Evolutionary conservation across 2,797 vertebrate species (phyloP).

Genomic region (Bovichtus variegatus): DNA sequence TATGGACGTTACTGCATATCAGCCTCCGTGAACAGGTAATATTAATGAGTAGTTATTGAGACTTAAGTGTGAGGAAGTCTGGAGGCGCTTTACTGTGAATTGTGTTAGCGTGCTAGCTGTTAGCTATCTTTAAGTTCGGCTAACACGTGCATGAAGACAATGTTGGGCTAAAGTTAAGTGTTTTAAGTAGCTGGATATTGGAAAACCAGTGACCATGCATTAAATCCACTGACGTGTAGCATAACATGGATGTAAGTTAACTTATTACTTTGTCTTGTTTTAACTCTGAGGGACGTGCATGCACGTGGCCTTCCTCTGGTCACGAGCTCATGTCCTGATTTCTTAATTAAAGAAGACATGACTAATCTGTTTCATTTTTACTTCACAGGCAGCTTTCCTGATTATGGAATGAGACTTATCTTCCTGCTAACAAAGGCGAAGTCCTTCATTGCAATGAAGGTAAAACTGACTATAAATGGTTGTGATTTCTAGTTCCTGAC

Average conservation of each 20-base stretch:
- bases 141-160: conserved; percentile 58
- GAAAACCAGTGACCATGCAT: neutral
- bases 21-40: conserved; percentile 59
- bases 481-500: rapidly evolving
- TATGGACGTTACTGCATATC: rapidly evolving
- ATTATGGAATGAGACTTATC: neutral
- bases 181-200: rapidly evolving
- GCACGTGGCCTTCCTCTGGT: neutral
- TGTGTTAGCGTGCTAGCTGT: conserved; percentile 29
- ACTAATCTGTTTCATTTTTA: neutral
- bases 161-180: rapidly evolving
- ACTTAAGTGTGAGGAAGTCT: rapidly evolving
- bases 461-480: neutral
- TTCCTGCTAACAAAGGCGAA: neutral
- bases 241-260: rapidly evolving
- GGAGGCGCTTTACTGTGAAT: rapidly evolving
- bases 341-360: too few species aligned
- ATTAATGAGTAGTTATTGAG: rapidly evolving
- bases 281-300: rapidly evolving
- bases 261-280: rapidly evolving
- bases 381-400: neutral
- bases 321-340: rapidly evolving
- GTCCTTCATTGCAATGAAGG: conserved; percentile 6
- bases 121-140: conserved; percentile 9
- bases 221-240: rapidly evolving